A percentile compares a stretch with the other conserved stretches of the same genome.
These are phyloP conservation scores for Aythya baeri DNA, from an alignment of 2,113 vertebrate species.

Conservation along the genomic window DNA sequence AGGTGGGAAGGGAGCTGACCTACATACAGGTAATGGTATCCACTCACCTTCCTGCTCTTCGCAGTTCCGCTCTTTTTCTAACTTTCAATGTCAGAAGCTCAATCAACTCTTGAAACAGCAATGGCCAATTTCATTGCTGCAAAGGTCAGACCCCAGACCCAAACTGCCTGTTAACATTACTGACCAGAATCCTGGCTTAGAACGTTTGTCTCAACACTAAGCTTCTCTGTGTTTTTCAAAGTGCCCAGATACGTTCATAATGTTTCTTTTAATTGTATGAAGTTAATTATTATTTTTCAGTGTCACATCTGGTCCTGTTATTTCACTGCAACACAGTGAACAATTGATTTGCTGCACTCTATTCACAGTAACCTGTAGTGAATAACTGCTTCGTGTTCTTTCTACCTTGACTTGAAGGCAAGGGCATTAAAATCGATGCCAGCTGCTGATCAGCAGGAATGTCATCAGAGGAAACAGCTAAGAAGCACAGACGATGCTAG, in stretches of 20 bases:
- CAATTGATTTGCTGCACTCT: neutral
- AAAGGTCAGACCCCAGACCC: neutral
- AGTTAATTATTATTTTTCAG: neutral
- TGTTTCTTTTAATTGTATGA: neutral
- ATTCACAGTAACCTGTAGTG: neutral
- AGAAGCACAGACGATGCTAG: accelerated
- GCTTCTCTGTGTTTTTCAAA: neutral
- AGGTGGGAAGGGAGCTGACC: neutral
- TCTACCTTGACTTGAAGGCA: neutral
- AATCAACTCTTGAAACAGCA: neutral
- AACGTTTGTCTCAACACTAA: neutral
- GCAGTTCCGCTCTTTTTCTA: neutral
- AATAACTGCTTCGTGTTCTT: neutral
- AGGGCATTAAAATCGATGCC: neutral
- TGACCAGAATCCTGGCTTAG: neutral
- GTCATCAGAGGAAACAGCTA: neutral
- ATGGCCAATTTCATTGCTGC: neutral
- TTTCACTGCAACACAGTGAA: neutral
- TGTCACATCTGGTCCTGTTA: neutral
- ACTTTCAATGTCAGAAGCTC: neutral
- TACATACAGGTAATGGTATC: neutral
- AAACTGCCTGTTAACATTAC: neutral
- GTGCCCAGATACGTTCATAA: neutral
- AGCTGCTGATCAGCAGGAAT: neutral
- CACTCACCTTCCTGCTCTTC: neutral